Evolutionary conservation across 2,797 vertebrate genomes (phyloP), one percentile per base, ranked within the genome.

Genomic region (Acridotheres tristis): DNA sequence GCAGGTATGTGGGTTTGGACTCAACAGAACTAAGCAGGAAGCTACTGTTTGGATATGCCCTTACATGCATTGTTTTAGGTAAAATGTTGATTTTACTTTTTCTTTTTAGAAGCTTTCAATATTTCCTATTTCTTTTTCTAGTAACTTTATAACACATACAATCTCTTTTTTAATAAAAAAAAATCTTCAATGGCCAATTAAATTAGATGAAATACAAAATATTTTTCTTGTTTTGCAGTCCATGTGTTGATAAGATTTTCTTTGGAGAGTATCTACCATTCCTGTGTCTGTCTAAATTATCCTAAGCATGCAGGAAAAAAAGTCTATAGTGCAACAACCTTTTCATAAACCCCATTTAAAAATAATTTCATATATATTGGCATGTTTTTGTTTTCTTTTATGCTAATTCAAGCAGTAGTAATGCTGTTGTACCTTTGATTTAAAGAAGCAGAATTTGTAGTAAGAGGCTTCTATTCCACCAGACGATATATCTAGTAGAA

Each of bases 1-100:
- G 10, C 7, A 40, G 38, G 11, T 32, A 18, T 0, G 0, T 50
- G 13, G 23, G 4, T 84, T 90, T 80, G 27, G 22, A 26, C 15
- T 90, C 32, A 55, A 19, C 14, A 77, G 30, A 61, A 25, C 4
- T 11, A 80, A 73, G 22, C 18, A 30, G 34, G 27, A 36, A 76
- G 10, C 22, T 79, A 19, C n/a, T 47, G 13, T 20, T 72, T 81
- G 43, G 47, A 16, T 87, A 21, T 71, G 25, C 7, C 23, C 10
- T 58, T 29, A 26, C 65, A 77, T 50, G 36, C 77, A 47, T 92
- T 75, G 32, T 34, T 90, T 67, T 88, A 36, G 55, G 13, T 63
- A 91, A 77, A 23, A 51, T 47, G 3, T 53, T 71, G 50, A 58
- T 76, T 85, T 79, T 72, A 27, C 11, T 47, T 9, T 88, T 86